Evolutionary conservation across 2,797 vertebrate species (phyloP), one percentile per base, ranked within the genome.

Genomic region (Centropyge bicolor): DNA sequence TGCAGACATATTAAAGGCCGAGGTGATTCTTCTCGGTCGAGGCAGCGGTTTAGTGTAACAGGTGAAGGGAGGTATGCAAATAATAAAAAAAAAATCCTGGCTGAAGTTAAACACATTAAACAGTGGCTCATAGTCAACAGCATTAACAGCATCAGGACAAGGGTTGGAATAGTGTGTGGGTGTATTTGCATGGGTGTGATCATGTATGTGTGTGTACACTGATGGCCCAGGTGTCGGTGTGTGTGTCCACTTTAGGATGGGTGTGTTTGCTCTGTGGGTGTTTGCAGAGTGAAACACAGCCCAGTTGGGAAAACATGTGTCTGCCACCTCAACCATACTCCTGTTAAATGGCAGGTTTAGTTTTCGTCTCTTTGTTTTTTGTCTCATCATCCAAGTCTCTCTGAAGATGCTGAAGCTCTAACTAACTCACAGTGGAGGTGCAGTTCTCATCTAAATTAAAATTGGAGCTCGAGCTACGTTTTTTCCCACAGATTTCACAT

Each of bases 191-290:
- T 66, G 35, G 77, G 70, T 41, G 80, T 80, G 59, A 76, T 76
- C 48, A 27, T 60, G 64, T 76, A 19, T 38, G 63, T 45, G 49
- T 46, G 71, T 78, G 52, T 56, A 45, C 64, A 64, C 65, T 55
- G n/a, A 49, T 73, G 77, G 63, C n/a, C 52, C 48, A 80, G 65
- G 55, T 84, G 74, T 72, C 51, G 52, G 36, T 68, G 27, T 6
- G 41, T 19, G 6, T 19, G 55, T 19, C 67, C 36, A 10, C 27
- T 59, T 48, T 6, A 48, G 38, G 66, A n/a, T 45, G 54, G 57
- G 54, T 48, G 6, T 86, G 27, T 84, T 83, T 85, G 65, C 75
- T 74, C 12, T 70, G 82, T 74, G 72, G 73, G 77, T 64, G 74
- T 78, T 78, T 77, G 73, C 49, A 40, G 66, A 72, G 73, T 68